A percentile compares a stretch with the other conserved stretches of the same genome.
Conservation (phyloP, 2,888 invertebrate species). For the Rhingia rostrata region DNA sequence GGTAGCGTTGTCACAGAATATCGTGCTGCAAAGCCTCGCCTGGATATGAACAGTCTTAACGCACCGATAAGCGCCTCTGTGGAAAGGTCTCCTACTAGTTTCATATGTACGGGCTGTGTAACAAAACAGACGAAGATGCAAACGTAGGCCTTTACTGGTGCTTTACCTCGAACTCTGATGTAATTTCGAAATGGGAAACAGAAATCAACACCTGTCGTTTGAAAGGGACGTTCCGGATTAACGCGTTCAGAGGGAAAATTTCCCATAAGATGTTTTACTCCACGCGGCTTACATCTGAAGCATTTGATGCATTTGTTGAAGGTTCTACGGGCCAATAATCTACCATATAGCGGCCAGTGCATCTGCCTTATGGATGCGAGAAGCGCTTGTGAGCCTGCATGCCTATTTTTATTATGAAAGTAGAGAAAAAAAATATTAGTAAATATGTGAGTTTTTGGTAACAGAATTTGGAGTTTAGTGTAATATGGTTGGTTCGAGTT, state of each 20-base stretch:
- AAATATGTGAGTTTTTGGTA: slow-evolving; percentile 5
- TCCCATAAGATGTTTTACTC: slow-evolving; percentile 24
- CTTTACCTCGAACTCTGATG: slow-evolving; percentile 14
- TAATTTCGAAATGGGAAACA: slow-evolving; percentile 34
- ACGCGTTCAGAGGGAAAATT: slow-evolving; percentile 40
- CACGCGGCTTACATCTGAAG: slow-evolving; percentile 13
- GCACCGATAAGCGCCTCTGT: slow-evolving; percentile 35
- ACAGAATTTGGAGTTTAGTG: slow-evolving; percentile 28
- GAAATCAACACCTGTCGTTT: slow-evolving; percentile 36
- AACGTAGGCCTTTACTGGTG: slow-evolving; percentile 45
- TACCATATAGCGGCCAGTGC: slow-evolving; percentile 28
- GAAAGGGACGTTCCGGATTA: too few relatives aligned
- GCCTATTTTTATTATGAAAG: slow-evolving; percentile 36
- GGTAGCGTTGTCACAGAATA: slow-evolving; percentile 9
- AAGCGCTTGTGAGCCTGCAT: too few relatives aligned
- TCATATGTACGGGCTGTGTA: slow-evolving; percentile 49
- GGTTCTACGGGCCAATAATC: not conserved
- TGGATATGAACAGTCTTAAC: not conserved
- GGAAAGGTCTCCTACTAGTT: slow-evolving; percentile 37
- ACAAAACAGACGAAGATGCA: slow-evolving; percentile 54
- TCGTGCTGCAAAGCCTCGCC: not conserved
- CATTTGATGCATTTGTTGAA: slow-evolving; percentile 20
- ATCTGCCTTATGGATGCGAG: slow-evolving; percentile 40
- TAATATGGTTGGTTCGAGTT: slow-evolving; percentile 11
- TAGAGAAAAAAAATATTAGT: slow-evolving; percentile 31